A percentile compares a stretch with the other conserved stretches of the same genome.
These are phyloP conservation scores for Mesorhabditis sp. DNA, from an alignment of 2,888 invertebrate species.

Conservation along the genomic window DNA sequence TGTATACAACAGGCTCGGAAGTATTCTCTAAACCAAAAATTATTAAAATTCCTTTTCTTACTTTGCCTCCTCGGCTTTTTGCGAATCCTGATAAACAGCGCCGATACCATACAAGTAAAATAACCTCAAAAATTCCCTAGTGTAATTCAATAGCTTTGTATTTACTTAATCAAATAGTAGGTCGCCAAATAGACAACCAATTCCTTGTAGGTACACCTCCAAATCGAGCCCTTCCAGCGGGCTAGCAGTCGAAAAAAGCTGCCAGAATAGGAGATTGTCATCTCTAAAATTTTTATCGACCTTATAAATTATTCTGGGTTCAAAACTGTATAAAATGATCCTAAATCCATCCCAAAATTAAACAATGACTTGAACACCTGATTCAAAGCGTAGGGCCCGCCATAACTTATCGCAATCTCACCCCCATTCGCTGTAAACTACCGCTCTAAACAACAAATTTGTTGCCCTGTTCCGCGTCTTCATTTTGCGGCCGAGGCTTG, in stretches of 20 bases:
- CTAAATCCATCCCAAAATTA: no score
- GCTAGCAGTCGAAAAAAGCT: constrained; percentile 33
- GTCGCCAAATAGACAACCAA: constrained; percentile 30
- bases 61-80: constrained; percentile 18
- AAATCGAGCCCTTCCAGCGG: constrained; percentile 45
- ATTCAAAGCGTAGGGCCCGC: no score
- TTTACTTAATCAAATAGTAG: constrained; percentile 22
- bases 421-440: no score
- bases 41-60: not conserved
- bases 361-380: no score
- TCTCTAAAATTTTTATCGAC: no score
- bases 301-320: no score
- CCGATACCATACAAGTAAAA: constrained; percentile 33
- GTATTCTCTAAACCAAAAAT: constrained; percentile 18
- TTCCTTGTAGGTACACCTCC: constrained; percentile 33
- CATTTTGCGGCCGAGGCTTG: no score
- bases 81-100: constrained; percentile 26
- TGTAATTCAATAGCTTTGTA: no score
- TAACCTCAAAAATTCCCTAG: constrained; percentile 9
- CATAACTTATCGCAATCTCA: no score
- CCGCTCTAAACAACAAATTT: no score
- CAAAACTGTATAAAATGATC: no score
- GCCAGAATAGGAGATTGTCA: constrained; percentile 46
- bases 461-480: no score
- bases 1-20: constrained; percentile 36